These are phyloP conservation scores for Apocheima hispidaria DNA, from an alignment of 2,888 invertebrate species.

Conservation along the genomic window DNA sequence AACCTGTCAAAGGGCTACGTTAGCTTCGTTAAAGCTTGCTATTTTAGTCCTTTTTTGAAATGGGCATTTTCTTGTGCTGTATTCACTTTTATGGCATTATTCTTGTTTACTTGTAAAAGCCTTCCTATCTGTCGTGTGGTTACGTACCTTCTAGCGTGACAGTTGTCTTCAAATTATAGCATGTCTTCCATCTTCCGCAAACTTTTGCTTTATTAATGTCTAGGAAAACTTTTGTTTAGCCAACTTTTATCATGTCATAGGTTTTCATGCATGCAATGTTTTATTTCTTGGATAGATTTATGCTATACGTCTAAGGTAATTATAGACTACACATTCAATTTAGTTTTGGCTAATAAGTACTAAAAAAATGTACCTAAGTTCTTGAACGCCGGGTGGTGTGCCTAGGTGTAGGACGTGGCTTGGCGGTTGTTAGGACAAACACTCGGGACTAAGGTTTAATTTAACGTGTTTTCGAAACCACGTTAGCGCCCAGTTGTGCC, in stretches of 20 bases:
- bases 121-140: background rate
- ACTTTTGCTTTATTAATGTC: constrained; percentile 62
- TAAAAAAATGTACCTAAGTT: no score
- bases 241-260: constrained; percentile 53
- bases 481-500: no score
- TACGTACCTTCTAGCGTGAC: constrained; percentile 58
- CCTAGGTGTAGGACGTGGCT: no score
- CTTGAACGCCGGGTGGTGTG: no score
- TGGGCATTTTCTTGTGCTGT: background rate
- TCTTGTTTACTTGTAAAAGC: no score
- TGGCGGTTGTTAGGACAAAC: no score
- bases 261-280: constrained; percentile 12
- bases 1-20: constrained; percentile 28
- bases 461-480: no score
- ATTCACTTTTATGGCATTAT: background rate
- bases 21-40: constrained; percentile 12
- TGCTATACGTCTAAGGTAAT: no score
- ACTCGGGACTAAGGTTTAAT: no score
- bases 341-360: no score
- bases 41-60: background rate
- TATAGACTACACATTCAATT: no score
- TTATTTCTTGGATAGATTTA: background rate
- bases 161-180: constrained; percentile 58
- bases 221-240: constrained; percentile 52
- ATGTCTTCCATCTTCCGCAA: constrained; percentile 63